These are phyloP conservation scores for Parauchenoglanis ngamensis DNA, from an alignment of 2,797 vertebrate species.

Conservation along the genomic window DNA sequence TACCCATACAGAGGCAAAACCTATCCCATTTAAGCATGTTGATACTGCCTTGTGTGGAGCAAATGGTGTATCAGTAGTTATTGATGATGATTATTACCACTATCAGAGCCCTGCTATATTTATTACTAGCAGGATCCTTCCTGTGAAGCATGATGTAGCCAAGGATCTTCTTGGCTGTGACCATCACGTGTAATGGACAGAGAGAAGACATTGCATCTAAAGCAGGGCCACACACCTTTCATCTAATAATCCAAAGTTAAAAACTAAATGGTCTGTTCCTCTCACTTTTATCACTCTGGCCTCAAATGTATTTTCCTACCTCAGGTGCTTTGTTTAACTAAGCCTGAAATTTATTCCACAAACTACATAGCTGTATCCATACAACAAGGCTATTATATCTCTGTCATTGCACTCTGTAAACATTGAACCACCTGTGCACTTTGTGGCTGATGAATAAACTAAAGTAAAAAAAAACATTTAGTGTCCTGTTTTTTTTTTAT, in stretches of 20 bases:
- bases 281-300: constrained; percentile 12
- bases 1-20: constrained; percentile 13
- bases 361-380: background rate
- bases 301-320: constrained; percentile 40
- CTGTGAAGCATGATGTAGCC: constrained; percentile 58
- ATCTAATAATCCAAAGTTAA: constrained; percentile 8
- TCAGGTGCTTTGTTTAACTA: constrained; percentile 20
- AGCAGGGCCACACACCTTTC: background rate
- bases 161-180: constrained; percentile 69
- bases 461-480: background rate
- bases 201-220: constrained; percentile 9
- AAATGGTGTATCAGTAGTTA: constrained; percentile 59
- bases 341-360: background rate
- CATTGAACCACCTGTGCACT: background rate
- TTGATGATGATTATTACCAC: constrained; percentile 66
- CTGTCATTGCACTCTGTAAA: constrained; percentile 7
- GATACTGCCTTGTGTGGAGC: constrained; percentile 66
- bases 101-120: constrained; percentile 42
- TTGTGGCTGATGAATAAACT: constrained; percentile 48
- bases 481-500: background rate
- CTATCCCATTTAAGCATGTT: constrained; percentile 51
- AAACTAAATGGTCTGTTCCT: background rate
- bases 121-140: background rate
- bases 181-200: constrained; percentile 49
- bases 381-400: constrained; percentile 1